Evolutionary conservation across 2,113 vertebrate genomes (phyloP).

Genomic region (Harpagus bidentatus): DNA sequence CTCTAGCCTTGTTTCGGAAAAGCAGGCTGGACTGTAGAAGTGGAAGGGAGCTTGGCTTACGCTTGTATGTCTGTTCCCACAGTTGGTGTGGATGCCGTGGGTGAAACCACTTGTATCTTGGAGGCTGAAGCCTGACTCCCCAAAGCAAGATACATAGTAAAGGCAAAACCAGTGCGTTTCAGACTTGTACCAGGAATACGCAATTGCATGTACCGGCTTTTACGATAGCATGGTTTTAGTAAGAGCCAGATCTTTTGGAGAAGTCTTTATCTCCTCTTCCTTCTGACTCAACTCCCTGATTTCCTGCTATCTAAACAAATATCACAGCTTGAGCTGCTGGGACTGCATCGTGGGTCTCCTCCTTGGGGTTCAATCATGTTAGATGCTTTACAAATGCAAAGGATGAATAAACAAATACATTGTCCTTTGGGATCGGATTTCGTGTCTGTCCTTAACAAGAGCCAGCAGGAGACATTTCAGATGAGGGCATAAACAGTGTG

Average conservation of each 20-base stretch:
- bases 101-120: background rate
- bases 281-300: background rate
- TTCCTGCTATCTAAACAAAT: background rate
- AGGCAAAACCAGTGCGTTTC: accelerated
- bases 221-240: background rate
- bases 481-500: background rate
- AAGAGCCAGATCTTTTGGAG: background rate
- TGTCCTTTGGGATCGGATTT: background rate
- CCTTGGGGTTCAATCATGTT: accelerated
- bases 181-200: too few species aligned
- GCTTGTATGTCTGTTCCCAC: background rate
- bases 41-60: background rate
- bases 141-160: background rate
- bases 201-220: background rate
- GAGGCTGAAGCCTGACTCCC: background rate
- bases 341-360: background rate
- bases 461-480: background rate
- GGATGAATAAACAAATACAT: background rate
- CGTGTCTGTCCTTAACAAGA: background rate
- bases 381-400: background rate
- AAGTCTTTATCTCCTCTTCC: background rate
- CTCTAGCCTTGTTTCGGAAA: background rate
- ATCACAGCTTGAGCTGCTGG: background rate
- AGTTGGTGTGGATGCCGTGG: background rate
- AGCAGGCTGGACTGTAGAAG: background rate